phyloP scores from a whole-genome alignment of 2,113 vertebrate genomes.

The Hymenochirus boettgeri region DNA sequence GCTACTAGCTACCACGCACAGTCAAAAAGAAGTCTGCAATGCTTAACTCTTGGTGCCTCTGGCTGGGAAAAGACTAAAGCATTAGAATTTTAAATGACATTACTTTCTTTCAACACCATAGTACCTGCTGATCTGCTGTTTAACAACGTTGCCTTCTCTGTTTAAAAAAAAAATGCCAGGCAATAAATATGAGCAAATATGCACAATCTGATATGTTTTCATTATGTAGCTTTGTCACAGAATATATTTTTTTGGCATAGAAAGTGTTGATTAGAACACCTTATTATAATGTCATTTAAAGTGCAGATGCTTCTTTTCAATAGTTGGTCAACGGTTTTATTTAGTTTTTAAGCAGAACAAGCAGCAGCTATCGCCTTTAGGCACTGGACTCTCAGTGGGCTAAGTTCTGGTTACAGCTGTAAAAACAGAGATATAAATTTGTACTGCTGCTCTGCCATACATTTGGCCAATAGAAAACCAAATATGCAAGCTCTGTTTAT shows the following conservation, averaged over 20 bases:
- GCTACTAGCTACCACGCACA: constrained; percentile 22
- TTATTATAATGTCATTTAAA: too few species aligned
- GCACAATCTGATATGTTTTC: constrained; percentile 1
- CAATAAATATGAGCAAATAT: constrained; percentile 7
- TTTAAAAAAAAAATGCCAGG: constrained; percentile 22
- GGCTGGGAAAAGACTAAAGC: constrained; percentile 18
- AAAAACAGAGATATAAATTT: too few species aligned
- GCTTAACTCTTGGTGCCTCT: constrained; percentile 19
- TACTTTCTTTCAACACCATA: constrained; percentile 12
- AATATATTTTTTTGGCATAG: not conserved
- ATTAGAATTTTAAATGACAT: constrained; percentile 38
- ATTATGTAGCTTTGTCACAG: not conserved
- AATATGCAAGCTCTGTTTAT: too few species aligned
- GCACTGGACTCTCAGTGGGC: too few species aligned
- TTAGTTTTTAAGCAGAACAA: too few species aligned
- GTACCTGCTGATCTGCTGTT: constrained; percentile 13
- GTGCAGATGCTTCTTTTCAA: too few species aligned
- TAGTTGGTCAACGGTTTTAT: too few species aligned
- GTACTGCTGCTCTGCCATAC: too few species aligned
- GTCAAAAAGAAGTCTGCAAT: constrained; percentile 7
- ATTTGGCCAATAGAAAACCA: too few species aligned
- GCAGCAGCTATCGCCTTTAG: too few species aligned
- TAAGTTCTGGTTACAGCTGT: too few species aligned
- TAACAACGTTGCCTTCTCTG: constrained; percentile 26
- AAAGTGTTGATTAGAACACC: not conserved